Percentiles rank a stretch among this genome's conserved stretches.
These are phyloP conservation scores for Calidris pygmaea DNA, from an alignment of 2,113 vertebrate genomes.

Conservation along the genomic window DNA sequence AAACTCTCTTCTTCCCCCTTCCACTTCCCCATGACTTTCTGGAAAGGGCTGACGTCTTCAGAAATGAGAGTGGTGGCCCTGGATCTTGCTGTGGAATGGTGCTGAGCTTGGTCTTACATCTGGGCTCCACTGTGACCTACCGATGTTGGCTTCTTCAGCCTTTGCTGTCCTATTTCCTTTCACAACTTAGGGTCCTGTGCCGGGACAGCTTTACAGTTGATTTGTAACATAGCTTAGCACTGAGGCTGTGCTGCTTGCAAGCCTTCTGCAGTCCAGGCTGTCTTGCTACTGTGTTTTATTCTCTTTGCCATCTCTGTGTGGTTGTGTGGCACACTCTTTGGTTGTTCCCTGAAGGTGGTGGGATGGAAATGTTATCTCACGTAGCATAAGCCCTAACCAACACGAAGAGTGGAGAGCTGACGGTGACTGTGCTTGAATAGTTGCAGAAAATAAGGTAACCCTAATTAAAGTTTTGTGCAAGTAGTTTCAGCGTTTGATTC, in stretches of 20 bases:
- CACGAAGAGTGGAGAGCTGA: background rate
- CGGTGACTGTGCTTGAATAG: background rate
- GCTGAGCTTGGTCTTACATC: background rate
- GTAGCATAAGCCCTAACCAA: background rate
- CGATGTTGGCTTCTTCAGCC: background rate
- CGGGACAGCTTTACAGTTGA: background rate
- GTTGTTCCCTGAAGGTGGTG: background rate
- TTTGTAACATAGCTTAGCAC: background rate
- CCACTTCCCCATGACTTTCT: background rate
- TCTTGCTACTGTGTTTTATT: background rate
- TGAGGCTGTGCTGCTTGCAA: background rate
- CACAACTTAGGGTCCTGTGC: background rate
- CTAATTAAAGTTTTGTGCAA: background rate
- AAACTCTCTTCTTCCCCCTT: background rate
- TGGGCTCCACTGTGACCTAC: background rate
- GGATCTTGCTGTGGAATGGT: background rate
- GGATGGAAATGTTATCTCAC: background rate
- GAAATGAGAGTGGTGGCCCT: background rate
- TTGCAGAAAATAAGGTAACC: slow-evolving; percentile 1
- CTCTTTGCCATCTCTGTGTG: background rate
- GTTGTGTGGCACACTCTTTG: background rate
- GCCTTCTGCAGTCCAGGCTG: background rate
- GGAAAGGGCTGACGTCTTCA: background rate
- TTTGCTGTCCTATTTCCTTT: background rate
- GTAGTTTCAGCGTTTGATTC: slow-evolving; percentile 2